Base-by-base conservation (phyloP, 2,113 vertebrate genomes). In the Cebidichthys violaceus region DNA sequence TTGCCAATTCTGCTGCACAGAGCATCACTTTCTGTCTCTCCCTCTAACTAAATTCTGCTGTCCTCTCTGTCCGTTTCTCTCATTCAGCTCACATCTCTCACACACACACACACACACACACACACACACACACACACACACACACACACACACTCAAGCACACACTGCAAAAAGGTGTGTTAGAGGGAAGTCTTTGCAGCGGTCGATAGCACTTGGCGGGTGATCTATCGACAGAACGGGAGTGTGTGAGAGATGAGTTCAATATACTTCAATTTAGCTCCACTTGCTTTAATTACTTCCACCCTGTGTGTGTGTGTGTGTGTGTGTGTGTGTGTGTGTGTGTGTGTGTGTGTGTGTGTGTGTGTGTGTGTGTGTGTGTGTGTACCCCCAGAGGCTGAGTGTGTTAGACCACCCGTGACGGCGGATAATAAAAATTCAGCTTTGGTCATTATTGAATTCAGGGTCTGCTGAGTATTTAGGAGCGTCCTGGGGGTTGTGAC, bases 251-350 rank as follows among this genome's bases (percentile, higher is more conserved):
- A 93, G 92, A 94, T 89, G 90, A 93, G 92, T 92, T 94, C 93
- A 94, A 93, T 94, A 94, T 88, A 84, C 90, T 94, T 94, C 90
- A 92, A 92, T 94, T 92, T 93, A 87, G 86, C 92, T 79, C 87
- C 90, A 93, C 92, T 94, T 92, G 87, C 87, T 92, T 92, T 94
- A 94, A 94, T 94, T 90, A 94, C 90, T 91, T 92, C 84, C 91
- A 92, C 80, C 45, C 0, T 67, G 62, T 70, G 60, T 60, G 72
- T 81, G 70, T 71, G 79, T 83, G 57, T 59, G 62, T 77, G 85
- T 64, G 62, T 83, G 82, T 62, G 62, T 61, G 66, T 77, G 68
- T 69, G 69, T 74, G 84, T 77, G 66, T 70, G 54, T 69, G 54
- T 69, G 75, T 75, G 83, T 80, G 64, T 68, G 50, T 66, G 33